These are phyloP conservation scores for Latheticus oryzae DNA, from an alignment of 2,888 invertebrate genomes.

Conservation along the genomic window DNA sequence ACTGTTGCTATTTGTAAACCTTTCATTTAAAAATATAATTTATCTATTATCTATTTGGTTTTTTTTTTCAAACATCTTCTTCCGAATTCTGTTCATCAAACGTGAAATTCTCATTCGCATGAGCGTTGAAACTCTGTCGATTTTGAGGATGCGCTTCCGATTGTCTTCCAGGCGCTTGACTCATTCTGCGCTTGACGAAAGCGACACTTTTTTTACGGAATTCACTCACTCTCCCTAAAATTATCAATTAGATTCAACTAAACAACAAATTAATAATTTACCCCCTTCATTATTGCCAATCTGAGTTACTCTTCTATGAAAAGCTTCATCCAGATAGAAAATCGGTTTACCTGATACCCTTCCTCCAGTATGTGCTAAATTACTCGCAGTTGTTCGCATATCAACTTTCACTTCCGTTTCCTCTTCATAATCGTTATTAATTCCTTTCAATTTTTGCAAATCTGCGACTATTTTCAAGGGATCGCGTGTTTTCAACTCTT, in stretches of 20 bases:
- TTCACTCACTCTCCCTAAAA: constrained; percentile 9
- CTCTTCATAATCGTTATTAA: constrained; percentile 82
- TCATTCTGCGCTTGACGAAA: constrained; percentile 21
- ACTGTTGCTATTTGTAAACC: constrained; percentile 81
- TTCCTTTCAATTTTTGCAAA: constrained; percentile 83
- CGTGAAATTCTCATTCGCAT: not conserved
- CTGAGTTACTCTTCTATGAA: constrained; percentile 36
- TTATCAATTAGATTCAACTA: not conserved
- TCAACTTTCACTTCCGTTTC: constrained; percentile 83
- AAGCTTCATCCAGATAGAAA: constrained; percentile 56
- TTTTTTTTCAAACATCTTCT: not conserved
- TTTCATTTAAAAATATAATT: constrained; percentile 66
- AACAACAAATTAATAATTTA: too few species aligned
- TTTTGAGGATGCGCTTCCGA: constrained; percentile 9
- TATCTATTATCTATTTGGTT: not conserved
- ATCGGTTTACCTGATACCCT: constrained; percentile 46
- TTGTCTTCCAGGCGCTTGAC: not conserved
- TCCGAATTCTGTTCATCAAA: constrained; percentile 9
- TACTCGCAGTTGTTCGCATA: constrained; percentile 87
- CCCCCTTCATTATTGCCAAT: not conserved
- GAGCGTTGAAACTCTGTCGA: not conserved
- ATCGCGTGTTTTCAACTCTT: constrained; percentile 86
- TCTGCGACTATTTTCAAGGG: constrained; percentile 91
- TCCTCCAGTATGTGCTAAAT: constrained; percentile 69
- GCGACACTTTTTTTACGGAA: constrained; percentile 24